Conservation (phyloP, 1,140 invertebrate species). For the Leptopilina boulardi region DNA sequence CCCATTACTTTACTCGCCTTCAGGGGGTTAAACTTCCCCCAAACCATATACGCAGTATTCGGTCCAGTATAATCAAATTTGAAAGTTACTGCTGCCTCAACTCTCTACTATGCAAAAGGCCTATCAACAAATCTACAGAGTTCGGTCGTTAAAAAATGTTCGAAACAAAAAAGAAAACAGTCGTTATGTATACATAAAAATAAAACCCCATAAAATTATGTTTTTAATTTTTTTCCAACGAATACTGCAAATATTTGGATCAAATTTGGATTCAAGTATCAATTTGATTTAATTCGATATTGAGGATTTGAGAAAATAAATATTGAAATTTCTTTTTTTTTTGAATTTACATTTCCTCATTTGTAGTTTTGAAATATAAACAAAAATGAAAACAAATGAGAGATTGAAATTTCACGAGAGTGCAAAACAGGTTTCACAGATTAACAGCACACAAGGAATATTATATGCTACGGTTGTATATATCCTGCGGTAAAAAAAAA, state of each 20-base stretch:
- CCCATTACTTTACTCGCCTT: constrained; percentile 65
- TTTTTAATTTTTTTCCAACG: too few relatives aligned
- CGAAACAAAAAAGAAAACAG: background rate
- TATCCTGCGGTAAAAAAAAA: constrained; percentile 41
- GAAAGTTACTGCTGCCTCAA: constrained; percentile 65
- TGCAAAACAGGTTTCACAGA: constrained; percentile 2
- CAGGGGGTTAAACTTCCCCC: constrained; percentile 61
- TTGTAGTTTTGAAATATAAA: background rate
- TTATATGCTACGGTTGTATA: too few relatives aligned
- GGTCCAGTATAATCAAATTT: constrained; percentile 70
- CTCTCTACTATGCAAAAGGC: background rate
- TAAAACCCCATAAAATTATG: too few relatives aligned
- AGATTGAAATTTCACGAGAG: constrained; percentile 11
- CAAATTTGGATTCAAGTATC: too few relatives aligned
- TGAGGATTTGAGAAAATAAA: too few relatives aligned
- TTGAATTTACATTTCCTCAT: too few relatives aligned
- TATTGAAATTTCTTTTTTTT: too few relatives aligned
- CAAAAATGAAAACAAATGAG: background rate
- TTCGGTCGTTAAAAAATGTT: constrained; percentile 28
- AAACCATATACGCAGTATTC: constrained; percentile 31
- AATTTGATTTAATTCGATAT: too few relatives aligned
- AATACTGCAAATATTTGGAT: too few relatives aligned
- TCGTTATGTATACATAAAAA: constrained; percentile 7
- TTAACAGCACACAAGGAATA: constrained; percentile 7
- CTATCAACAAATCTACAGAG: constrained; percentile 20